phyloP scores from a whole-genome alignment of 2,113 vertebrate species.

The Leptodactylus fuscus region DNA sequence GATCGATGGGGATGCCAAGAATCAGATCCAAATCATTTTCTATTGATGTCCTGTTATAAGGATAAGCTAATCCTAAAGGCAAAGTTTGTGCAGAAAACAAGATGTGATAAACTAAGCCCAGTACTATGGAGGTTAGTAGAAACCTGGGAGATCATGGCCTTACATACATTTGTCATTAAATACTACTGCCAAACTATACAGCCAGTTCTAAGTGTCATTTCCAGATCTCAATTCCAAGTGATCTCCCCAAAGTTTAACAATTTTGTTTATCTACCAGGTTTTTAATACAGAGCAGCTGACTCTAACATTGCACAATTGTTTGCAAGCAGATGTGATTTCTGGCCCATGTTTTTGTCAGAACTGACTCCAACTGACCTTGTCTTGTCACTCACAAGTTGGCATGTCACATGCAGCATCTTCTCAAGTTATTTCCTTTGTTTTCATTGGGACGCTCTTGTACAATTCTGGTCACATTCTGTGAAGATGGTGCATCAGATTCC shows the following conservation, averaged over 20 bases:
- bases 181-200: neutral
- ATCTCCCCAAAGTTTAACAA: slow-evolving; percentile 43
- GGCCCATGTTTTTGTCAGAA: slow-evolving; percentile 28
- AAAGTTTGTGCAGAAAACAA: neutral
- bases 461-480: neutral
- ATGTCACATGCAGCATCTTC: neutral
- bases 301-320: slow-evolving; percentile 27
- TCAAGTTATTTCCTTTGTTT: neutral
- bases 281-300: slow-evolving; percentile 46
- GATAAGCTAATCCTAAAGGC: too few species aligned
- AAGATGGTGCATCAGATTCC: neutral
- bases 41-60: too few species aligned
- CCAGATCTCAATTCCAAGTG: slow-evolving; percentile 31
- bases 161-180: neutral
- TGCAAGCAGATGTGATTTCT: slow-evolving; percentile 51
- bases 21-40: too few species aligned
- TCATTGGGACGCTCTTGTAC: neutral
- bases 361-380: slow-evolving; percentile 9
- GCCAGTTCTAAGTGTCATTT: slow-evolving; percentile 43
- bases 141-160: neutral
- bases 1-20: too few species aligned
- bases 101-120: neutral
- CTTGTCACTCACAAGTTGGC: slow-evolving; percentile 9
- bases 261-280: slow-evolving; percentile 27
- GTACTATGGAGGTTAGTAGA: neutral